Base-by-base conservation (phyloP, 2,797 vertebrate species). In the Squalus acanthias region DNA sequence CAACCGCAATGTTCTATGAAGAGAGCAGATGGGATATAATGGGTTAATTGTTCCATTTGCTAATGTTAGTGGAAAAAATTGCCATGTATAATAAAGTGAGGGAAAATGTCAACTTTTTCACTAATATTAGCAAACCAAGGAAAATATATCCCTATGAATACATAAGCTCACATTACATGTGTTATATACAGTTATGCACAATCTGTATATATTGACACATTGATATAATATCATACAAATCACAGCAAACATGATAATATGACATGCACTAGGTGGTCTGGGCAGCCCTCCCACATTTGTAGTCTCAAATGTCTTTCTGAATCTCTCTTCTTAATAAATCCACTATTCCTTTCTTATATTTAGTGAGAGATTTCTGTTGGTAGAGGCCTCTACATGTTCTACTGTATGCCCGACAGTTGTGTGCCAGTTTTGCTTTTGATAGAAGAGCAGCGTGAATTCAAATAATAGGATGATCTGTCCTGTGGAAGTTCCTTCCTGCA, bases 31-130 rank as follows among this genome's bases (percentile, higher is more conserved):
- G 50, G 50, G 87, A 60, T 29, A 26, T 89, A 29, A 53, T 89
- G 87, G 53, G 82, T 89, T 89, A 60, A 60, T 60, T 89, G 87
- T 89, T 57, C 26, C 53, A 89, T 89, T 89, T 89, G 50, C 53
- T 26, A 89, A 89, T 57, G 10, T 89, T 89, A 89, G 53, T 60
- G 87, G 24, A 53, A 60, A 92, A 65, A 65, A 33, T 67, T 20
- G 60, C 89, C 89, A 92, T 67, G 89, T 7, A 92, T 65, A 92
- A 65, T 65, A 85, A 85, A 85, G 5, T 39, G 17, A n/a, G 15
- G 15, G 7, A 67, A 92, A 65, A 92, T 92, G 53, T 89, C 87
- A 89, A 60, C 26, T 89, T 65, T n/a, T 65, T 65, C 89, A 65
- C 89, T 5, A 63, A 39, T 9, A 46, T n/a, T 92, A 92, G 60